phyloP scores from a whole-genome alignment of 2,888 invertebrate species.

The Eudasyphora cyanicolor region DNA sequence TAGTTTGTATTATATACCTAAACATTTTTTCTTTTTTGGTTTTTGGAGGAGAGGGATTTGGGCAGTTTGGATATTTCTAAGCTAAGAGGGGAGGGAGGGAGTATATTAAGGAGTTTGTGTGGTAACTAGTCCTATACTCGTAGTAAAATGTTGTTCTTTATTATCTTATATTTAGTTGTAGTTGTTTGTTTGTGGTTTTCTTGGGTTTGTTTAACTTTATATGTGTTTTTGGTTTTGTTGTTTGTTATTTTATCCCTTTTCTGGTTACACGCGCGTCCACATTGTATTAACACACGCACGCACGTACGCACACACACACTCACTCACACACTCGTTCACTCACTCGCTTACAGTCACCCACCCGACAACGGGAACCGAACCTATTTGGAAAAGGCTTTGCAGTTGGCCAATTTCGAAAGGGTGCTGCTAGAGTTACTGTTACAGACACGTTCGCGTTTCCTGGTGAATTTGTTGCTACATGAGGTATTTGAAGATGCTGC shows the following conservation, averaged over 20 bases:
- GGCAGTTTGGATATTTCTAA: not conserved
- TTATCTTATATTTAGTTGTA: constrained; percentile 5
- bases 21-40: not conserved
- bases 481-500: constrained; percentile 71
- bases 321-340: not conserved
- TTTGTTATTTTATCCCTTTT: constrained; percentile 28
- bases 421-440: constrained; percentile 74
- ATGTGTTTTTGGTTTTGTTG: constrained; percentile 30
- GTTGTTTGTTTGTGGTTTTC: not conserved
- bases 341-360: not conserved
- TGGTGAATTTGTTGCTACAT: constrained; percentile 78
- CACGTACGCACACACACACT: not conserved
- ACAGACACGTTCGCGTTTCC: constrained; percentile 79
- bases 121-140: constrained; percentile 11
- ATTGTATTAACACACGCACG: not conserved
- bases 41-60: not conserved
- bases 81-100: not conserved
- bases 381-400: constrained; percentile 77
- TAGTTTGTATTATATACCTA: constrained; percentile 13
- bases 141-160: constrained; percentile 13
- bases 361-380: no score
- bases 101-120: constrained; percentile 7
- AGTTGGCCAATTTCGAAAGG: constrained; percentile 77
- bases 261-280: not conserved
- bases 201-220: constrained; percentile 24